Evolutionary conservation across 2,797 vertebrate genomes (phyloP).

Genomic region (Pantherophis alleghaniensis): DNA sequence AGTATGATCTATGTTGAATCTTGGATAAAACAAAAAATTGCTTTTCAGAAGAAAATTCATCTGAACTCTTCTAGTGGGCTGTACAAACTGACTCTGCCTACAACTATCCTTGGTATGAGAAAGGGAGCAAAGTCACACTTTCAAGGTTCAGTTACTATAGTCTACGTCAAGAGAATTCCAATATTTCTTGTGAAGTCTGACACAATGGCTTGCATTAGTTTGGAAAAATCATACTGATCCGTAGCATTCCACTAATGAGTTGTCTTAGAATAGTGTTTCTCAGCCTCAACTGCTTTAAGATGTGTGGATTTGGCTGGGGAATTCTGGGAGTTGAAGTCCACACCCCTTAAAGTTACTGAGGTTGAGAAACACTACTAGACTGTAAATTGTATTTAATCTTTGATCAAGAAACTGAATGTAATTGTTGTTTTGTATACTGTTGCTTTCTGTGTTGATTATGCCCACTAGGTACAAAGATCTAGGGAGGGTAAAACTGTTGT

Average conservation of each 20-base stretch:
- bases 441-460: background rate
- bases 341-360: background rate
- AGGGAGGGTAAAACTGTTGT: background rate
- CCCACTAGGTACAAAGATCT: background rate
- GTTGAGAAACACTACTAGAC: background rate
- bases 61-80: background rate
- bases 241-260: background rate
- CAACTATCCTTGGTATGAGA: background rate
- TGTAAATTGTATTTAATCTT: background rate
- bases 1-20: background rate
- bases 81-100: background rate
- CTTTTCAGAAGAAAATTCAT: background rate
- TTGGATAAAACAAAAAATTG: background rate
- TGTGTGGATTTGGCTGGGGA: background rate
- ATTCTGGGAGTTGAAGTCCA: background rate
- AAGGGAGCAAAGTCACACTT: too few relatives aligned
- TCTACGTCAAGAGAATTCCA: background rate
- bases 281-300: background rate
- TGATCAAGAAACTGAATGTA: background rate
- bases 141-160: too few relatives aligned
- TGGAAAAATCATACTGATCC: background rate
- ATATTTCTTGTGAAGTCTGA: background rate
- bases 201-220: background rate
- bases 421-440: background rate
- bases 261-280: background rate